phyloP scores from a whole-genome alignment of 2,888 invertebrate species.

The Drosophila nr. medialis region DNA sequence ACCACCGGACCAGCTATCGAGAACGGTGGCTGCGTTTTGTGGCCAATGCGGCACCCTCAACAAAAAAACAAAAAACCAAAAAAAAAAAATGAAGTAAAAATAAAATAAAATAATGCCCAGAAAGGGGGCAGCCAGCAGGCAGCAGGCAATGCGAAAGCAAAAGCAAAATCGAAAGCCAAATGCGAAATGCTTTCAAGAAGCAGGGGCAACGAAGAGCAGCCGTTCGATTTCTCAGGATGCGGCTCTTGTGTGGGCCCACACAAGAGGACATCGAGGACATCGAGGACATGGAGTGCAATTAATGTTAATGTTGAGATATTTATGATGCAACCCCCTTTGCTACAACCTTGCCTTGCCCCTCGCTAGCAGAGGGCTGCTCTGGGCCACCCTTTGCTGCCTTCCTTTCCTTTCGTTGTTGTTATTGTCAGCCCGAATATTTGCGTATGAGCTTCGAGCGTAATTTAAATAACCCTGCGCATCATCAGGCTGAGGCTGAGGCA shows the following conservation, averaged over 20 bases:
- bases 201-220: slow-evolving; percentile 51
- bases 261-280: slow-evolving; percentile 83
- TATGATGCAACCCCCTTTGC: slow-evolving; percentile 76
- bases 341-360: not conserved
- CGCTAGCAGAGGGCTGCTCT: slow-evolving; percentile 28
- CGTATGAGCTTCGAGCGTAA: slow-evolving; percentile 60
- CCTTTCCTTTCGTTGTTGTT: not conserved
- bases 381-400: slow-evolving; percentile 45
- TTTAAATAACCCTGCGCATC: slow-evolving; percentile 59
- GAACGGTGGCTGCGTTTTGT: slow-evolving; percentile 57
- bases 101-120: slow-evolving; percentile 17
- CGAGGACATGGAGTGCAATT: slow-evolving; percentile 84
- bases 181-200: slow-evolving; percentile 20
- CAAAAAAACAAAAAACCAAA: slow-evolving; percentile 17
- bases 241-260: slow-evolving; percentile 75
- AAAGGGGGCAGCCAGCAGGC: slow-evolving; percentile 3
- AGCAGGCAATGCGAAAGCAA: not conserved
- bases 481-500: not conserved
- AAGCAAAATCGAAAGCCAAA: not conserved
- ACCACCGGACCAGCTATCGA: slow-evolving; percentile 40
- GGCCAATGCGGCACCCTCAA: slow-evolving; percentile 62
- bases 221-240: slow-evolving; percentile 75
- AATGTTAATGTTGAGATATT: slow-evolving; percentile 83
- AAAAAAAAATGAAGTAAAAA: not conserved
- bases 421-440: slow-evolving; percentile 50